Evolutionary conservation across 2,797 vertebrate genomes (phyloP).

Genomic region (Discoglossus pictus): DNA sequence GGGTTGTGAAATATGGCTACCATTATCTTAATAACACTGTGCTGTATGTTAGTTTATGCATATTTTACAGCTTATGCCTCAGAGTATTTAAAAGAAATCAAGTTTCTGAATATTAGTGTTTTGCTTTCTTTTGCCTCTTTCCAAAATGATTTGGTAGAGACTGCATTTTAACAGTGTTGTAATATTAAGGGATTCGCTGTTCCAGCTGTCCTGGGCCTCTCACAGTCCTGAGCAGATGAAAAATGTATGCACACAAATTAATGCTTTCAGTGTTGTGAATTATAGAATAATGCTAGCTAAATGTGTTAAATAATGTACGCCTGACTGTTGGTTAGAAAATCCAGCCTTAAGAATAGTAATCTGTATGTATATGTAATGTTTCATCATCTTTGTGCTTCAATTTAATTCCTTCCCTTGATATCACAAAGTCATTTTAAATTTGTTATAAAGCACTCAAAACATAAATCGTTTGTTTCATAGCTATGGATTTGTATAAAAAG

Average conservation of each 20-base stretch:
- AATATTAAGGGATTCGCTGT: conserved; percentile 25
- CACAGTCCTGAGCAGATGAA: conserved; percentile 30
- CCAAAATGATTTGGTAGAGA: conserved; percentile 3
- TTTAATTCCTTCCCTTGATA: conserved; percentile 16
- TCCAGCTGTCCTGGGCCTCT: conserved; percentile 35
- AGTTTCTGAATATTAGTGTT: conserved; percentile 13
- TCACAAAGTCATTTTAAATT: conserved; percentile 10
- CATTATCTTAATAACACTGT: too few species aligned
- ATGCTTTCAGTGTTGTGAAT: conserved; percentile 45
- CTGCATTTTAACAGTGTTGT: background rate
- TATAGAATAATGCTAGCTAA: conserved; percentile 44
- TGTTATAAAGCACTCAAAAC: conserved; percentile 9
- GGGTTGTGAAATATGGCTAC: too few species aligned
- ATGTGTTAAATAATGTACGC: conserved; percentile 42
- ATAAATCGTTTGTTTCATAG: conserved; percentile 22
- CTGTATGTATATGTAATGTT: conserved; percentile 6
- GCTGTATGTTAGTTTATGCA: too few species aligned
- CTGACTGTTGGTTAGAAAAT: conserved; percentile 17
- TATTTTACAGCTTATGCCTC: too few species aligned
- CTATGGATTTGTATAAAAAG: conserved; percentile 4
- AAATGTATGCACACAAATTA: conserved; percentile 47
- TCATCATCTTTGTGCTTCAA: conserved; percentile 21
- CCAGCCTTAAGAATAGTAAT: conserved; percentile 22
- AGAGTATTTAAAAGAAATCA: background rate
- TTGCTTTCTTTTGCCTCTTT: conserved; percentile 2